phyloP scores from a whole-genome alignment of 2,113 vertebrate genomes.

The Cyprinodon tularosa region DNA sequence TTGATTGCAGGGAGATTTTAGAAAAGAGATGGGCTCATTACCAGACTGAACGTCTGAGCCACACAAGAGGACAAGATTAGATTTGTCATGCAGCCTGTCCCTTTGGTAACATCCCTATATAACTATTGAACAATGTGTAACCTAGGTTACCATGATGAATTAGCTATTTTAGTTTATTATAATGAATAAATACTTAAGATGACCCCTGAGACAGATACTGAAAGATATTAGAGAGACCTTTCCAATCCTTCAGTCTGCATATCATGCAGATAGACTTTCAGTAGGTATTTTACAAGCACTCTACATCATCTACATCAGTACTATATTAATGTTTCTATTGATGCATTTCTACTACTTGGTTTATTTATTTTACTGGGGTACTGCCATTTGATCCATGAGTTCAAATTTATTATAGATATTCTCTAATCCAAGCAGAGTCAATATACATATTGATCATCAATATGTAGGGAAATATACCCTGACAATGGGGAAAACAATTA shows the following conservation, averaged over 20 bases:
- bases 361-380: not conserved
- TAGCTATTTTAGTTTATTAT: conserved; percentile 44
- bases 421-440: too few species aligned
- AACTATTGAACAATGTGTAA: not conserved
- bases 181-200: not conserved
- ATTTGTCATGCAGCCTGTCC: conserved; percentile 36
- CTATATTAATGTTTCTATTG: not conserved
- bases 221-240: not conserved
- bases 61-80: conserved; percentile 57
- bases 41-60: conserved; percentile 61
- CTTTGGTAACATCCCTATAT: conserved; percentile 15
- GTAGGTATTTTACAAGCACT: not conserved
- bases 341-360: not conserved
- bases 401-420: too few species aligned
- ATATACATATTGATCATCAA: not conserved
- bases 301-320: not conserved
- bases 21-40: conserved; percentile 62
- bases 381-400: not conserved
- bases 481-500: too few species aligned
- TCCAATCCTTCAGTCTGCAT: conserved; percentile 25
- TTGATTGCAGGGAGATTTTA: conserved; percentile 64
- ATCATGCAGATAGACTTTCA: conserved; percentile 26
- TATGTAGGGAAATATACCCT: not conserved
- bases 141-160: conserved; percentile 1
- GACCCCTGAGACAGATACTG: not conserved